These are phyloP conservation scores for Diachasmimorpha longicaudata DNA, from an alignment of 1,140 invertebrate genomes.

Conservation along the genomic window DNA sequence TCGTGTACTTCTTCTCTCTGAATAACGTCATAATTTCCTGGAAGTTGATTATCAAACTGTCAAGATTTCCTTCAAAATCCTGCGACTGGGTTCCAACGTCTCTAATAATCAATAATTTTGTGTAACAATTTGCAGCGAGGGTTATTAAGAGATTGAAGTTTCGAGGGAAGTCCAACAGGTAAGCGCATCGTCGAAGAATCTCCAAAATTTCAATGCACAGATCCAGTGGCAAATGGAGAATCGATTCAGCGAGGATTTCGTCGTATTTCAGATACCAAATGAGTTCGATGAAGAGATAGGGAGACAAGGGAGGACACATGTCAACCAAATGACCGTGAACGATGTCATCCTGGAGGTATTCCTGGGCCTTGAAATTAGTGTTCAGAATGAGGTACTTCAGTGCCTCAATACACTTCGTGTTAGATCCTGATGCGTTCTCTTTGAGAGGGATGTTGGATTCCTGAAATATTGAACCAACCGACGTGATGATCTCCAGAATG, in stretches of 20 bases:
- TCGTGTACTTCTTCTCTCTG: constrained; percentile 30
- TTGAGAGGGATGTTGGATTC: constrained; percentile 20
- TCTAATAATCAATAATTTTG: constrained; percentile 37
- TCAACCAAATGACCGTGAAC: constrained; percentile 45
- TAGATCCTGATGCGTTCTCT: constrained; percentile 20
- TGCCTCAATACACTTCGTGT: constrained; percentile 30
- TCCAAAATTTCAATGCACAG: constrained; percentile 48
- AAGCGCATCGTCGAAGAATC: constrained; percentile 37
- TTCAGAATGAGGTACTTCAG: constrained; percentile 51
- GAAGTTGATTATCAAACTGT: constrained; percentile 34
- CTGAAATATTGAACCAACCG: constrained; percentile 34
- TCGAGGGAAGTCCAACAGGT: constrained; percentile 41
- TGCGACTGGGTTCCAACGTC: constrained; percentile 33
- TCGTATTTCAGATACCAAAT: constrained; percentile 49
- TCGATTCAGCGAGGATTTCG: constrained; percentile 42
- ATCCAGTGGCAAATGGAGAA: constrained; percentile 50
- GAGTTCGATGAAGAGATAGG: constrained; percentile 52
- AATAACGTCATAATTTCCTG: constrained; percentile 43
- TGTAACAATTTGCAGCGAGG: constrained; percentile 36
- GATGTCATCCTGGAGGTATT: constrained; percentile 43
- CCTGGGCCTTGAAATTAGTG: constrained; percentile 49
- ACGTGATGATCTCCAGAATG: constrained; percentile 40
- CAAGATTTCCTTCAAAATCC: constrained; percentile 29
- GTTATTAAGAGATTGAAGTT: constrained; percentile 29
- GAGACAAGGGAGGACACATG: constrained; percentile 52